These are phyloP conservation scores for Danaus plexippus DNA, from an alignment of 1,140 invertebrate species.

Conservation along the genomic window DNA sequence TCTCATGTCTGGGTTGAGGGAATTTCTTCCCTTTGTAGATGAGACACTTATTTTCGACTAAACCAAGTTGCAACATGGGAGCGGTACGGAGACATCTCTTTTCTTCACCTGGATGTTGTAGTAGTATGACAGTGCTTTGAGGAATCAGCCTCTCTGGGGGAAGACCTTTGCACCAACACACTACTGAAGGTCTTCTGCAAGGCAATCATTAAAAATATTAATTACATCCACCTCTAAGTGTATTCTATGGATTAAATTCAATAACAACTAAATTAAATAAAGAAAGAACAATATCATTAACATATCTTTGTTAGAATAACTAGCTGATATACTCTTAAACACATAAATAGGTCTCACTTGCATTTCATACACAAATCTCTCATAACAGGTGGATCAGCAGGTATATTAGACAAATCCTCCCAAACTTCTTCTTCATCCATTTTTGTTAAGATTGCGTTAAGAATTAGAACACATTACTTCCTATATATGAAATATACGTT, in stretches of 20 bases:
- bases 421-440: constrained; percentile 73
- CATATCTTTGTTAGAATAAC: no score
- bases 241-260: no score
- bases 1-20: constrained; percentile 77
- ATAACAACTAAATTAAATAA: no score
- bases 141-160: constrained; percentile 79
- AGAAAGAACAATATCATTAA: no score
- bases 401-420: constrained; percentile 79
- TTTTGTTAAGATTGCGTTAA: constrained; percentile 6
- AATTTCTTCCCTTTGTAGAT: constrained; percentile 89
- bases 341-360: constrained; percentile 71
- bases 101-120: constrained; percentile 95
- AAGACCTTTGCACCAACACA: constrained; percentile 91
- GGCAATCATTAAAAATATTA: background rate
- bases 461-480: background rate
- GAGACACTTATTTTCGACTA: constrained; percentile 82
- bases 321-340: no score
- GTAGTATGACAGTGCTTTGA: constrained; percentile 81
- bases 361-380: constrained; percentile 79
- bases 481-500: no score
- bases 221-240: no score
- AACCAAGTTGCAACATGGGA: constrained; percentile 85
- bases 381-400: constrained; percentile 81
- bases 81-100: constrained; percentile 90
- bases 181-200: constrained; percentile 84